phyloP scores from a whole-genome alignment of 2,797 vertebrate species.

The Brotula barbata region DNA sequence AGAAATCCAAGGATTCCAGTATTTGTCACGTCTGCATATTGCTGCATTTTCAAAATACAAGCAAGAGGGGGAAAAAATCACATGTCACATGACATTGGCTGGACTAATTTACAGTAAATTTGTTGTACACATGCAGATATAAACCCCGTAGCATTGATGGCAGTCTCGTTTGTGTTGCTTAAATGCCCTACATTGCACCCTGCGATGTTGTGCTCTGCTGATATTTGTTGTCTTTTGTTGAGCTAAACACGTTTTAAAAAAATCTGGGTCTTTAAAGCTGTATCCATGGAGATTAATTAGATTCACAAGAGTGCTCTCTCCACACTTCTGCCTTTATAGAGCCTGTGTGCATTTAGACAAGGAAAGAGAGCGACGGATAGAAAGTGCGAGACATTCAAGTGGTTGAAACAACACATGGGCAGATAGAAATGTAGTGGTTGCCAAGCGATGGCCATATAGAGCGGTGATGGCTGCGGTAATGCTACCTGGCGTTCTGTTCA shows the following conservation, averaged over 20 bases:
- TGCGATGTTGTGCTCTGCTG: not conserved
- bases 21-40: no score
- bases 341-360: slow-evolving; percentile 4
- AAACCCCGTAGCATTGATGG: no score
- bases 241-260: slow-evolving; percentile 24
- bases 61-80: no score
- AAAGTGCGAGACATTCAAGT: slow-evolving; percentile 27
- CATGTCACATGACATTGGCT: no score
- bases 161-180: no score
- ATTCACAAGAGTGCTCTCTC: slow-evolving; percentile 13
- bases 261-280: slow-evolving; percentile 7
- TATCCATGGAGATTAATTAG: slow-evolving; percentile 49
- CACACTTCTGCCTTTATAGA: not conserved
- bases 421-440: slow-evolving; percentile 53
- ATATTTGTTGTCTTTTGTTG: slow-evolving; percentile 21
- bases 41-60: no score
- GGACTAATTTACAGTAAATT: no score
- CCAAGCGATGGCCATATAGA: slow-evolving; percentile 66
- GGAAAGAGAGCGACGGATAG: slow-evolving; percentile 6
- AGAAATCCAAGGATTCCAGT: no score
- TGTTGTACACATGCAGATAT: no score
- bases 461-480: slow-evolving; percentile 64
- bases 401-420: slow-evolving; percentile 44
- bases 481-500: slow-evolving; percentile 67
- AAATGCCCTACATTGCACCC: not conserved